Evolutionary conservation across 2,113 vertebrate species (phyloP).

Genomic region (Prunella himalayana): DNA sequence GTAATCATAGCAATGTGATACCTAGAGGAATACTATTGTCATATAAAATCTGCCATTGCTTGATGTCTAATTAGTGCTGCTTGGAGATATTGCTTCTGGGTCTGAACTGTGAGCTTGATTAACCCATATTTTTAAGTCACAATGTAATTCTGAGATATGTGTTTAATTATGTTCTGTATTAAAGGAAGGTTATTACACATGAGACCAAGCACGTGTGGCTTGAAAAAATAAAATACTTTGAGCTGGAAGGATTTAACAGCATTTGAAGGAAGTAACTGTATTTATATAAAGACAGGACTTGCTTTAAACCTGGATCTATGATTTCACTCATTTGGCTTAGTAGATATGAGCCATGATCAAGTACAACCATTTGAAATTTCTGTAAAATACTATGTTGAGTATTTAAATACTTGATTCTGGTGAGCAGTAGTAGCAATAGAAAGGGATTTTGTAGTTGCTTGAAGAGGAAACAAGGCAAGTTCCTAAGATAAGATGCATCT

Average conservation of each 20-base stretch:
- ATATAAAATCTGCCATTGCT: not conserved
- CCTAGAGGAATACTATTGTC: not conserved
- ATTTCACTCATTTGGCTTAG: not conserved
- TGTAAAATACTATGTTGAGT: not conserved
- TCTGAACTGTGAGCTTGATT: not conserved
- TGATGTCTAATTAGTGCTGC: not conserved
- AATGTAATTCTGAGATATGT: not conserved
- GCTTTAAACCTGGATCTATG: not conserved
- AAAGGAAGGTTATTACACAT: not conserved
- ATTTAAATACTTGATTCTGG: not conserved
- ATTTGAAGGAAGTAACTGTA: not conserved
- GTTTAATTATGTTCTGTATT: not conserved
- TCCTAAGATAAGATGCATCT: not conserved
- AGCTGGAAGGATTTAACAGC: not conserved
- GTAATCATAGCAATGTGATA: not conserved
- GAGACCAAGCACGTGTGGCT: not conserved
- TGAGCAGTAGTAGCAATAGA: not conserved
- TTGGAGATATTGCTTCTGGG: not conserved
- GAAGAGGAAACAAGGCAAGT: not conserved
- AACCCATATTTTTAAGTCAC: not conserved
- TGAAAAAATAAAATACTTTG: not conserved
- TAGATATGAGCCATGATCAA: not conserved
- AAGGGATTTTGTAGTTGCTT: not conserved
- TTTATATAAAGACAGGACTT: not conserved
- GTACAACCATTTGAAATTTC: not conserved